Evolutionary conservation across 2,113 vertebrate genomes (phyloP).

Genomic region (Bolborhynchus lineola): DNA sequence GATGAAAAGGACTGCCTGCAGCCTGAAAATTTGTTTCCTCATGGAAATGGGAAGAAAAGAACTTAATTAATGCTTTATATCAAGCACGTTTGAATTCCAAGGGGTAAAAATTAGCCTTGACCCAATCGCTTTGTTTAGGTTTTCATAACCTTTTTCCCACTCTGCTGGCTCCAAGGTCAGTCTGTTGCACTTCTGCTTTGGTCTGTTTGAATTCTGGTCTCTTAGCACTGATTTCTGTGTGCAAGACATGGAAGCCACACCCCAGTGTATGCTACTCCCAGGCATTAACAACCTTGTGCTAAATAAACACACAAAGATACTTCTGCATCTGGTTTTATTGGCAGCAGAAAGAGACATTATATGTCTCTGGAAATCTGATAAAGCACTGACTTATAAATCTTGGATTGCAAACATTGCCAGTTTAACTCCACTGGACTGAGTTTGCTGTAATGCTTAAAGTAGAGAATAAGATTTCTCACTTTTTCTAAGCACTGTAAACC

Average conservation of each 20-base stretch:
- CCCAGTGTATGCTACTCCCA: conserved; percentile 31
- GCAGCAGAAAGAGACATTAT: conserved; percentile 52
- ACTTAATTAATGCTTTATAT: background rate
- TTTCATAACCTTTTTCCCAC: background rate
- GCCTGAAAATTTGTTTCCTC: conserved; percentile 43
- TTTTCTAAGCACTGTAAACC: background rate
- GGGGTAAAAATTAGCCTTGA: background rate
- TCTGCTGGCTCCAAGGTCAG: background rate
- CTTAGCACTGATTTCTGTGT: background rate
- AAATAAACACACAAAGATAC: conserved; percentile 51
- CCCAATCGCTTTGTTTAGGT: background rate
- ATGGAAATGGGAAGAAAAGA: background rate
- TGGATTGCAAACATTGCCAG: background rate
- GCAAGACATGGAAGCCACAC: conserved; percentile 44
- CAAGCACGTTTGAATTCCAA: conserved; percentile 4
- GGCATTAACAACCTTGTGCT: conserved; percentile 37
- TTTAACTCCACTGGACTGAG: background rate
- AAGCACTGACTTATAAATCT: conserved; percentile 43
- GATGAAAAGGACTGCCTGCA: conserved; percentile 40
- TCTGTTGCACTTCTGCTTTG: background rate
- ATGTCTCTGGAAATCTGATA: conserved; percentile 66
- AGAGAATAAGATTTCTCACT: background rate
- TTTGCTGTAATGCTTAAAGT: background rate
- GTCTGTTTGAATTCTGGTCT: conserved; percentile 38
- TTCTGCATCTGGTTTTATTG: conserved; percentile 63